Base-by-base conservation (phyloP, 1,140 invertebrate species). In the Popillia japonica region DNA sequence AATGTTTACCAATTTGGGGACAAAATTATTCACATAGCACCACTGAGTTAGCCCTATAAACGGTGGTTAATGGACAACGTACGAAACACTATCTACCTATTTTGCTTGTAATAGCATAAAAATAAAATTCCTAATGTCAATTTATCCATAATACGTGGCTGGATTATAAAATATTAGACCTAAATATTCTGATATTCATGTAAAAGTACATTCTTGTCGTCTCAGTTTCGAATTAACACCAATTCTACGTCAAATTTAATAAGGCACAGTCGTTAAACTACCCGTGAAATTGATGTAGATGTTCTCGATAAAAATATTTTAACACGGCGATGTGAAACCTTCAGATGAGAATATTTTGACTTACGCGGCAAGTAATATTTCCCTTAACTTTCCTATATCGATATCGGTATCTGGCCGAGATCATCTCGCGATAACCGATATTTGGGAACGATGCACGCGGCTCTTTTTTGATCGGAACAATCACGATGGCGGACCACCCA, bases 401-500 rank as follows among this genome's bases (percentile, higher is more conserved):
- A 27, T 34, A 23, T 27, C 22, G 20, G 22, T 17, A 68, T 68
- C 61, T 68, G 22, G 8, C 23, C 61, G 61, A 68, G 61, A 68
- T 68, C 22, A 64, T 64, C 17, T 22, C 8, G 27, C 48, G 61
- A 68, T 68, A 68, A 68, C 22, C 22, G 27, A 34, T 34, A 68
- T 27, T 68, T 27, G 61, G 61, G 61, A 68, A 34, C 22, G 8
- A 20, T 34, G 61, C 22, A 9, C 22, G 27, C 61, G 61, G 61
- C 61, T 34, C 11, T 68, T 68, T 68, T 27, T 10, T 68, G 22
- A 68, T 68, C 61, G 27, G 22, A 68, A 68, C 61, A 17, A 20
- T 68, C 11, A 22, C 22, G 61, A 68, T 27, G 61, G 9, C 20
- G 22, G 61, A 68, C 61, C 61, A 68, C 61, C 61, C 61, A 68